These are phyloP conservation scores for Ctena decussata DNA, from an alignment of 2,888 invertebrate species.

Conservation along the genomic window DNA sequence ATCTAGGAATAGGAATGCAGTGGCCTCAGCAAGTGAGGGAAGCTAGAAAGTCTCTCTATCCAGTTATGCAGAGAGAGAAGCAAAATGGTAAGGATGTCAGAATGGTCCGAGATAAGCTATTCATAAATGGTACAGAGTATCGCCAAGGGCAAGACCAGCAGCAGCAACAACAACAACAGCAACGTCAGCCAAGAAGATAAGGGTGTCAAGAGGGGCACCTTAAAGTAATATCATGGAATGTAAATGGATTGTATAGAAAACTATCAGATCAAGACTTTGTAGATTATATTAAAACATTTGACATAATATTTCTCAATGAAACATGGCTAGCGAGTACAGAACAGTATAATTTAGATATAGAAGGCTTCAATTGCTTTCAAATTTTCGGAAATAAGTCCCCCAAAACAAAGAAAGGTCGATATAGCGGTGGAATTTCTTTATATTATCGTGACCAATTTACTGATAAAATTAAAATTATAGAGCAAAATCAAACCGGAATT, in stretches of 20 bases:
- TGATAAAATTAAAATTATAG: background rate
- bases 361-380: background rate
- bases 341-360: background rate
- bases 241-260: background rate
- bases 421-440: background rate
- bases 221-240: background rate
- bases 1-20: background rate
- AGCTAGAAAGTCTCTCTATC: background rate
- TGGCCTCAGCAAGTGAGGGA: background rate
- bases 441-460: background rate
- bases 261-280: background rate
- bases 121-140: background rate
- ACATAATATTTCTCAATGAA: background rate
- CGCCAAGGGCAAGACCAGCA: too few relatives aligned
- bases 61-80: background rate
- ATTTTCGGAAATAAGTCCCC: background rate
- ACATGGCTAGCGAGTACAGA: background rate
- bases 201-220: background rate
- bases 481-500: background rate
- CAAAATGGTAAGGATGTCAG: background rate
- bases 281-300: background rate
- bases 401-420: background rate
- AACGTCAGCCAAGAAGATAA: background rate
- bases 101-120: background rate
- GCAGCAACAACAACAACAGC: background rate